phyloP scores from a whole-genome alignment of 1,140 invertebrate species.

The Cardiocondyla obscurior region DNA sequence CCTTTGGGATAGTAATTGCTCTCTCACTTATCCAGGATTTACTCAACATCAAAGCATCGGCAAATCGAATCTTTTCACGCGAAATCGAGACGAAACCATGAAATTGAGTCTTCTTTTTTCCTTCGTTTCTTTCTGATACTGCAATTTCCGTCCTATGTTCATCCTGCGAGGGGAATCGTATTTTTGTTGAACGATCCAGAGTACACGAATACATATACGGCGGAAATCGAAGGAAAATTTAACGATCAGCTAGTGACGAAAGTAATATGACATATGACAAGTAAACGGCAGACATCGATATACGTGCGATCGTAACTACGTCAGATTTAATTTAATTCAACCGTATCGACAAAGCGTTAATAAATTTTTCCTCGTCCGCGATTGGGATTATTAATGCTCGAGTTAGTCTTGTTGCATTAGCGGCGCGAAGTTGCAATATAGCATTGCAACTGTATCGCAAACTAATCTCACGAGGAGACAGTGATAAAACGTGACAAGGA shows the following conservation, averaged over 20 bases:
- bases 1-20: conserved; percentile 4
- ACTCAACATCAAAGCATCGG: conserved; percentile 20
- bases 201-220: not conserved
- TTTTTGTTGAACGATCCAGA: not conserved
- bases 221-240: not conserved
- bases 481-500: conserved; percentile 40
- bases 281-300: not conserved
- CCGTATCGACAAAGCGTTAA: conserved; percentile 9
- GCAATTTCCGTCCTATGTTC: not conserved
- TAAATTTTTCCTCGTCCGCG: not conserved
- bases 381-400: conserved; percentile 7
- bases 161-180: not conserved
- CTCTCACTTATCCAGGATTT: conserved; percentile 16
- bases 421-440: not conserved
- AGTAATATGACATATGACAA: not conserved
- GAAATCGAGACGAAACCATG: conserved; percentile 47
- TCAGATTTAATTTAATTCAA: conserved; percentile 4
- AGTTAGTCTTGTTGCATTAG: conserved; percentile 8
- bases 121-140: not conserved
- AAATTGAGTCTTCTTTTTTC: conserved; percentile 35
- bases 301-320: not conserved
- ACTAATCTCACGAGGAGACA: not conserved
- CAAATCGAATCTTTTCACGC: conserved; percentile 21
- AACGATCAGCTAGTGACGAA: not conserved
- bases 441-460: conserved; percentile 3